phyloP scores from a whole-genome alignment of 2,888 invertebrate genomes.

The Ceriagrion tenellum region DNA sequence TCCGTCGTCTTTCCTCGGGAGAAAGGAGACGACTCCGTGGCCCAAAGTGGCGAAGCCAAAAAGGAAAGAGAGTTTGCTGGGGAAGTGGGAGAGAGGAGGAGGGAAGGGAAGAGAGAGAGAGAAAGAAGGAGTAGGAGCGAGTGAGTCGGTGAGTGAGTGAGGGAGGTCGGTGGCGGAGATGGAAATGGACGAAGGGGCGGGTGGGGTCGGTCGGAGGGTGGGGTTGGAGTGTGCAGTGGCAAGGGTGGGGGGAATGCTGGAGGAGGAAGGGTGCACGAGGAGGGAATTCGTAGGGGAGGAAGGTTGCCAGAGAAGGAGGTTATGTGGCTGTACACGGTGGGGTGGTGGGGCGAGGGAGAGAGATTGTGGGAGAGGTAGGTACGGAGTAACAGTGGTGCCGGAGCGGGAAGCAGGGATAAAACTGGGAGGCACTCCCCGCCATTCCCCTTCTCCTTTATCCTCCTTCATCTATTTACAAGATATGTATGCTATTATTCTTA shows the following conservation, averaged over 20 bases:
- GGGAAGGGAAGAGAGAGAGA: not conserved
- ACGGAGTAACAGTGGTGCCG: not conserved
- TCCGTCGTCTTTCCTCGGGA: constrained; percentile 52
- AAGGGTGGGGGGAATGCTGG: not conserved
- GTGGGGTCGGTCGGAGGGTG: not conserved
- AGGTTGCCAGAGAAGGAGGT: not conserved
- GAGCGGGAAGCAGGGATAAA: not conserved
- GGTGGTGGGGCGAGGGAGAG: not conserved
- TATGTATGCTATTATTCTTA: too few relatives aligned
- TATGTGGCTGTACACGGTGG: not conserved
- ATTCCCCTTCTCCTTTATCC: too few relatives aligned
- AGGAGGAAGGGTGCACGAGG: not conserved
- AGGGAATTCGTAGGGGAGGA: not conserved
- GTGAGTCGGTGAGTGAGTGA: not conserved
- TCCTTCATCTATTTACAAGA: too few relatives aligned
- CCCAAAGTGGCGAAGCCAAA: constrained; percentile 39
- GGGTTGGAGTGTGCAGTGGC: not conserved
- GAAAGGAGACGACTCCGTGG: constrained; percentile 57
- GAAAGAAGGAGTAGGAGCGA: not conserved
- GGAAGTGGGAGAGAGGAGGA: not conserved
- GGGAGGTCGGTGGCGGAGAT: not conserved
- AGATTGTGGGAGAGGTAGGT: too few relatives aligned
- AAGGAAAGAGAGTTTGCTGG: not conserved
- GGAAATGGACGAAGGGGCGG: not conserved
- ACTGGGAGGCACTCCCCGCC: not conserved